Percentiles rank a stretch among this genome's conserved stretches.
phyloP scores from a whole-genome alignment of 2,888 invertebrate species.

The Ormyrus thymus region DNA sequence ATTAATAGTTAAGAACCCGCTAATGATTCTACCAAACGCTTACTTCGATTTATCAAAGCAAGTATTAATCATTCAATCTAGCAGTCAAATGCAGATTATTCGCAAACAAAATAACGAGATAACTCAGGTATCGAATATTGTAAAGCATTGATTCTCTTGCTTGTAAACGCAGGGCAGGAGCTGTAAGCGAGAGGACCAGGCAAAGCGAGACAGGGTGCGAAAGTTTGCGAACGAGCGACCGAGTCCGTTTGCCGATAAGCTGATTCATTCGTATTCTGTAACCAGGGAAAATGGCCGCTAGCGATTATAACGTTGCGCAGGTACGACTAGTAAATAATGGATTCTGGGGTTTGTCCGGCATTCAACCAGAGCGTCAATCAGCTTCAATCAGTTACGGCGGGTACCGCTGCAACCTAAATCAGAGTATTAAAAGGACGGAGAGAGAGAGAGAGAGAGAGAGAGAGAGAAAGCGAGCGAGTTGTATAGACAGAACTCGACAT shows the following conservation, averaged over 20 bases:
- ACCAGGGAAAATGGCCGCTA: slow-evolving; percentile 64
- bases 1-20: too few relatives aligned
- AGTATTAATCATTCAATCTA: too few relatives aligned
- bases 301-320: slow-evolving; percentile 70
- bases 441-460: slow-evolving; percentile 55
- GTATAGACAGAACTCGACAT: slow-evolving; percentile 3
- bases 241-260: slow-evolving; percentile 61
- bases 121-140: too few relatives aligned
- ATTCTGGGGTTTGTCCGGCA: slow-evolving; percentile 68
- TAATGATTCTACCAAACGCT: too few relatives aligned
- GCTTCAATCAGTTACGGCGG: slow-evolving; percentile 71
- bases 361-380: slow-evolving; percentile 73
- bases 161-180: too few relatives aligned
- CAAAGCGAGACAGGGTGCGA: not conserved
- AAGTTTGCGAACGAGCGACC: not conserved
- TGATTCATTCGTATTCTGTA: slow-evolving; percentile 62
- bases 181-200: not conserved
- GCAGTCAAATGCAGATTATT: too few relatives aligned
- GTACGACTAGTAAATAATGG: slow-evolving; percentile 70
- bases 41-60: too few relatives aligned
- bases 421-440: slow-evolving; percentile 59
- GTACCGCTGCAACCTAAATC: slow-evolving; percentile 68
- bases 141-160: too few relatives aligned
- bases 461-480: slow-evolving; percentile 38
- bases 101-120: too few relatives aligned